Percentiles rank a stretch among this genome's conserved stretches.
Evolutionary conservation across 1,140 invertebrate species (phyloP).

Genomic region (Sitobion miscanthi): DNA sequence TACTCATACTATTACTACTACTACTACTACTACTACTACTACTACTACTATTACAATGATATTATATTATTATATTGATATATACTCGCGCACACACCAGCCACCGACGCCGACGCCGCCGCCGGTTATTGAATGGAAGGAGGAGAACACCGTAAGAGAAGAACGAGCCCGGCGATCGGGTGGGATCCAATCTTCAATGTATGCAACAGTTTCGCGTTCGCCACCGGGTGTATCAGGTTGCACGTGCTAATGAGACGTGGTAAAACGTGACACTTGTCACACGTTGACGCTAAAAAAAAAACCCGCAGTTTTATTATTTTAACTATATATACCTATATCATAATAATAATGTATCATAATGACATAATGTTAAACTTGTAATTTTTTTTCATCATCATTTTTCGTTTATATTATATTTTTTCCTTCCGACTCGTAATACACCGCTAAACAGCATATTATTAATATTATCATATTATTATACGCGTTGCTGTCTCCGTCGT

Average conservation of each 20-base stretch:
- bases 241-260: conserved; percentile 46
- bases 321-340: background rate
- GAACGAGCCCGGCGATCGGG: background rate
- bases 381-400: background rate
- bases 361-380: background rate
- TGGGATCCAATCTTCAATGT: conserved; percentile 51
- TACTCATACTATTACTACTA: background rate
- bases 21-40: too few relatives aligned
- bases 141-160: conserved; percentile 30
- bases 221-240: conserved; percentile 50
- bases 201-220: conserved; percentile 54
- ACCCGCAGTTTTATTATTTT: background rate
- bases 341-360: background rate
- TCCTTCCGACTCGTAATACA: background rate
- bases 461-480: background rate
- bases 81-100: background rate
- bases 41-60: background rate
- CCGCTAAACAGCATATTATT: background rate
- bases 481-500: background rate
- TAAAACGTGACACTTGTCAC: conserved; percentile 34
- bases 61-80: background rate
- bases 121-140: conserved; percentile 38
- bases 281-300: background rate
- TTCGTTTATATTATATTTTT: background rate
- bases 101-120: background rate